phyloP scores from a whole-genome alignment of 2,888 invertebrate species.

The Hipparchia semele region DNA sequence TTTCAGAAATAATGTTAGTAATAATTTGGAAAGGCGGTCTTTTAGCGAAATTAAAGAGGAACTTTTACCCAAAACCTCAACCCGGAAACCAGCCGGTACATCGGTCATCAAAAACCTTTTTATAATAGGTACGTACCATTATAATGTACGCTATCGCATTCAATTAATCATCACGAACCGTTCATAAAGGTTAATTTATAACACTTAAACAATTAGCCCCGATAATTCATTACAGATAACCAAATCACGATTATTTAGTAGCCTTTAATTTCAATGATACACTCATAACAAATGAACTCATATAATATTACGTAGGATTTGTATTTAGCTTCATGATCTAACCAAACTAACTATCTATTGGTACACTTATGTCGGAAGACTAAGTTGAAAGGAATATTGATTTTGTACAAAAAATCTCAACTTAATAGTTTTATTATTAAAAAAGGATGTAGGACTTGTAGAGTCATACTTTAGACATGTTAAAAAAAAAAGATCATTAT shows the following conservation, averaged over 20 bases:
- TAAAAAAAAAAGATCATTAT: no score
- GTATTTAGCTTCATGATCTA: conserved; percentile 1
- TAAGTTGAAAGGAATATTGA: background rate
- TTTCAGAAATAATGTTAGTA: no score
- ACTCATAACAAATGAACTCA: conserved; percentile 9
- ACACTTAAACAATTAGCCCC: conserved; percentile 19
- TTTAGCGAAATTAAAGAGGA: background rate
- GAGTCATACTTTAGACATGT: no score
- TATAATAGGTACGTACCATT: background rate
- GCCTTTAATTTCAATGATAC: conserved; percentile 8
- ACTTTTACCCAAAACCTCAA: background rate
- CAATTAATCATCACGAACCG: conserved; percentile 21
- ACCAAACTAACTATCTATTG: background rate
- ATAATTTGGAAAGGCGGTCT: no score
- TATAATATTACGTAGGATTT: background rate
- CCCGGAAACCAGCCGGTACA: background rate
- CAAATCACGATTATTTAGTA: conserved; percentile 21
- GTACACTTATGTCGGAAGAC: background rate
- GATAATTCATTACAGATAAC: conserved; percentile 21
- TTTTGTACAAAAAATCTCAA: background rate
- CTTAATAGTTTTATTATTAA: no score
- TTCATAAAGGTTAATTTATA: conserved; percentile 19
- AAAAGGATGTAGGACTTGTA: no score
- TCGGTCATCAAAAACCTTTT: conserved; percentile 5
- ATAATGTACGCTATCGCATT: conserved; percentile 11